Evolutionary conservation across 2,797 vertebrate genomes (phyloP), one percentile per base, ranked within the genome.

Genomic region (Coregonus sp.): DNA sequence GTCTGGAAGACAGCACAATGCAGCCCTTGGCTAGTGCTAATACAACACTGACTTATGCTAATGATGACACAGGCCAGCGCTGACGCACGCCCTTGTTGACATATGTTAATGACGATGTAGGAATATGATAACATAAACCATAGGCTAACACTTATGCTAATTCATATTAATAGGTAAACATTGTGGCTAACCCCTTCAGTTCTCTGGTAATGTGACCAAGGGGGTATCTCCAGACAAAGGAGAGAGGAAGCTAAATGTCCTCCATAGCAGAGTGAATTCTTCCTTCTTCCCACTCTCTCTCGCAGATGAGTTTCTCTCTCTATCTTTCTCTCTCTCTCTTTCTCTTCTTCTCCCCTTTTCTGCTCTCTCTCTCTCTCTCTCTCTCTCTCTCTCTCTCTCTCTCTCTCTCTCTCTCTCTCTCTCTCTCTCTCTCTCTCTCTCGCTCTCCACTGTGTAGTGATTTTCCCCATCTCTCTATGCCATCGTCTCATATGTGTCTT

Each of bases 21-120:
- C 50, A 54, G 76, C 67, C 51, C 78, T 63, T 20, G 20, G 1
- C 20, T 25, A 63, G 83, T 73, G 70, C 75, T 86, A 80, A 85
- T 78, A 18, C 72, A 15, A 51, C 35, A 52, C 29, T 79, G 75
- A 75, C 35, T 31, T 87, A 86, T 84, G 86, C 74, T 86, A 82
- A 86, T 88, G 76, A 78, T 47, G 68, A 80, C 74, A 54, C 72
- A 16, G 35, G 0, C 68, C 67, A 72, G 16, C 72, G 66, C 56
- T 35, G 73, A 76, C 3, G 7, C 71, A 67, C 5, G 9, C 40
- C 40, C 40, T 47, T 47, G 40, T 47, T 47, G 40, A 47, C 40
- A 47, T 47, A 18, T 56, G 61, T 20, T 65, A 65, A 65, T 65
- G 20, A 12, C 20, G 15, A 56, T 18, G 54, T 47, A 47, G 7